These are phyloP conservation scores for Notothenia coriiceps DNA, from an alignment of 2,113 vertebrate species.

Conservation along the genomic window DNA sequence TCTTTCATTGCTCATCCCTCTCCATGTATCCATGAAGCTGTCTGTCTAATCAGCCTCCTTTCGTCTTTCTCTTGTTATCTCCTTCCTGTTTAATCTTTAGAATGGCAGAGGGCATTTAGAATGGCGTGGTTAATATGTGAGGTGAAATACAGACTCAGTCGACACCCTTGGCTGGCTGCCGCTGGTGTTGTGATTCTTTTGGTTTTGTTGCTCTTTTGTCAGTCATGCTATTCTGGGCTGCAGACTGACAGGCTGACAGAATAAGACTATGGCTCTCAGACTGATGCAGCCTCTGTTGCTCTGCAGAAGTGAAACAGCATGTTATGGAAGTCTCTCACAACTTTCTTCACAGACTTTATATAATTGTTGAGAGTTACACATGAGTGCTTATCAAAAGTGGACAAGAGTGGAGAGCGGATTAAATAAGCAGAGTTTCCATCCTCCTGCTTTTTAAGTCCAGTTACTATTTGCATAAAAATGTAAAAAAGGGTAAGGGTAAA, in stretches of 20 bases:
- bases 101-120: slow-evolving; percentile 18
- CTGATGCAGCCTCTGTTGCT: slow-evolving; percentile 25
- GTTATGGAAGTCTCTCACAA: slow-evolving; percentile 26
- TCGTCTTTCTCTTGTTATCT: slow-evolving; percentile 36
- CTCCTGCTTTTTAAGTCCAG: neutral
- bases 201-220: slow-evolving; percentile 59
- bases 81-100: slow-evolving; percentile 32
- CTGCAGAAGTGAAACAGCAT: slow-evolving; percentile 14
- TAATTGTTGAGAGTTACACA: neutral
- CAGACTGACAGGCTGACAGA: slow-evolving; percentile 54
- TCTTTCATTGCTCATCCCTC: neutral
- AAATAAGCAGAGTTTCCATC: too few species aligned
- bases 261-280: slow-evolving; percentile 32
- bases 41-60: slow-evolving; percentile 23
- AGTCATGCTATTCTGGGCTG: slow-evolving; percentile 65
- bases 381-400: neutral
- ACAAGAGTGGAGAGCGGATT: neutral
- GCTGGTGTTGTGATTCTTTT: slow-evolving; percentile 24
- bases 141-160: slow-evolving; percentile 9
- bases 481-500: too few species aligned
- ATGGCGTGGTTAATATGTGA: slow-evolving; percentile 32
- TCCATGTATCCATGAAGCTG: neutral
- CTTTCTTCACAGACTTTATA: neutral
- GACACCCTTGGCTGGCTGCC: slow-evolving; percentile 4
- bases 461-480: neutral